Base-by-base conservation (phyloP, 2,797 vertebrate genomes). In the Lagorchestes hirsutus region DNA sequence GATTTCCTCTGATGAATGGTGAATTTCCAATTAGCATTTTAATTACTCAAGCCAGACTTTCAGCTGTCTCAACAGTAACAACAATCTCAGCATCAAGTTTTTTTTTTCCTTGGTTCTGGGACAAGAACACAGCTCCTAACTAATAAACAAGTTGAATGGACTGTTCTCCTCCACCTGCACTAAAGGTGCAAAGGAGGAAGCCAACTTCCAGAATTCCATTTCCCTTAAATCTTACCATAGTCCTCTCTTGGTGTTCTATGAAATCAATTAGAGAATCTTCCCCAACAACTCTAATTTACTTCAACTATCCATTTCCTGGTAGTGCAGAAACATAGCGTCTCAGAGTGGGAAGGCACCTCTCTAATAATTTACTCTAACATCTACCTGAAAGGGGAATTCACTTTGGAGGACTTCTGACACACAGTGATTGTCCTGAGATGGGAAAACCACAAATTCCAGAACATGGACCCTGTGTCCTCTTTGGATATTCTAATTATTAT, bases 21-120 rank as follows among this genome's bases (percentile, higher is more conserved):
- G 97, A 98, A 98, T 98, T 98, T 98, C 96, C 97, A 98, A 98
- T 99, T 98, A 99, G 97, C 98, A 98, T 98, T 98, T 98, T 98
- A 98, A 98, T 98, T 98, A 98, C 98, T 98, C 97, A 98, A 98
- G 94, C 96, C 97, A 98, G 98, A 93, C 96, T 97, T 97, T 98
- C 95, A 98, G 95, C 96, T 98, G 97, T 96, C 97, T 98, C 98
- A 95, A 96, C 97, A 93, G 98, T 98, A 97, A 97, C 74, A 98
- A 97, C 95, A 96, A 97, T 95, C 93, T 98, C 93, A 98, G 97
- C 92, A 97, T 97, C 94, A 97, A 97, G 93, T 98, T 97, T 94
- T 93, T 58, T 95, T 92, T 67, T 27, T 1, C 55, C 55, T 56
- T 92, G 94, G 40, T 92, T 94, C 93, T 93, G 50, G 95, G 96